Base-by-base conservation (phyloP, 1,140 invertebrate genomes). In the Tachypleus tridentatus region DNA sequence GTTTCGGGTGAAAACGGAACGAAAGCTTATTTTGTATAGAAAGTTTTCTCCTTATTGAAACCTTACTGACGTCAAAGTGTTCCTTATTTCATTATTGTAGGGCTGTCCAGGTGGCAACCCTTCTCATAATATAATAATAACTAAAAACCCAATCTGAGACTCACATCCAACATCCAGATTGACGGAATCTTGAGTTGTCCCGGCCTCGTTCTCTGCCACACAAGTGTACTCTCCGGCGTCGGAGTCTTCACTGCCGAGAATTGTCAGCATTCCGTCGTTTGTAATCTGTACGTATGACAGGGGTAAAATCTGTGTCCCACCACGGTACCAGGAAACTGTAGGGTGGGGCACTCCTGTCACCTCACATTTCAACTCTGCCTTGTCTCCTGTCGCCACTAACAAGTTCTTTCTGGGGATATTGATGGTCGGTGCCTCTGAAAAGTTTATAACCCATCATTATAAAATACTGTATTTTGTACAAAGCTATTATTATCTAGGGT, bases 141-240 rank as follows among this genome's bases (percentile, higher is more conserved):
- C 29, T 29, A 29, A 29, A 29, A 29, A 29, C 29, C 29, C 29
- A n/a, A 59, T 9, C 7, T 51, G 3, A 51, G 11, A 73, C 76
- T 74, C 74, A 79, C 77, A 74, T 67, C 77, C 77, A 58, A 79
- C 75, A 70, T 76, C 73, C 47, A 79, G 68, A 7, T 51, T 64
- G 8, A 77, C 66, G 3, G 64, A 67, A 47, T 71, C 75, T 3
- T 70, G 70, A 54, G 72, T 72, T 10, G 60, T 69, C 0, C 78
- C 78, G 51, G 78, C 78, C 59, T 74, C 73, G 68, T 79, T 79
- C 49, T 69, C 70, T 5, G 76, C 77, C 29, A 77, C 71, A 73
- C 78, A 79, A 51, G 70, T 70, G 65, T 78, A 79, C 6, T 73
- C 62, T 11, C 77, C 78, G 5, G 68, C 74, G 62, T 79, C 77